Evolutionary conservation across 2,113 vertebrate species (phyloP), one percentile per base, ranked within the genome.

Genomic region (Galeopterus variegatus): DNA sequence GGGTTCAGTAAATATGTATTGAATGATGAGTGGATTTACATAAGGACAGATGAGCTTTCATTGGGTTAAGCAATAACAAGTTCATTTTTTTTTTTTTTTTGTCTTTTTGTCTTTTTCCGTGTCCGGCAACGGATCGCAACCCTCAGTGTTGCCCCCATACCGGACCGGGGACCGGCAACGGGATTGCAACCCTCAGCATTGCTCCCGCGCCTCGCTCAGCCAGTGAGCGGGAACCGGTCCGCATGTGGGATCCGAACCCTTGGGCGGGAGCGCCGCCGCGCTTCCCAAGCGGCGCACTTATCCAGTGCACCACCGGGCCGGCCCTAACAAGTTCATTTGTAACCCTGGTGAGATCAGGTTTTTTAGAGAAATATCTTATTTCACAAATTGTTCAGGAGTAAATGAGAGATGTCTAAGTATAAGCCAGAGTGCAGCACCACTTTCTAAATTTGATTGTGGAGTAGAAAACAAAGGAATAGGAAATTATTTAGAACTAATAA

Each of bases 311-410:
- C n/a, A n/a, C n/a, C n/a, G n/a, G n/a, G n/a, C n/a, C n/a, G n/a
- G n/a, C n/a, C n/a, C n/a, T 17, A 91, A 82, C 60, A 60, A 54
- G 28, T n/a, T 79, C 26, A 88, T 79, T 83, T 79, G 72, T 64
- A 79, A 65, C n/a, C 48, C 88, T 62, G 26, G n/a, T 9, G 18
- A 79, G 17, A 79, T 95, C n/a, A 50, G 14, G 67, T 76, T 65
- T 81, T 80, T 89, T 52, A 77, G 28, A 65, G 23, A 84, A 88
- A 94, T 88, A 8, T 94, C 36, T 90, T 36, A 21, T 81, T 87
- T 52, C 21, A 67, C 17, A 81, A 67, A 87, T 58, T 96, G 36
- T 67, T 82, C 88, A 69, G 19, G 62, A 73, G 45, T 75, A 60
- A 90, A 58, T 88, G 23, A 45, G n/a, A 87, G 6, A 6, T 82